These are phyloP conservation scores for Palythoa grandiflora DNA, from an alignment of 92 coral and sea anemone species.

Conservation along the genomic window DNA sequence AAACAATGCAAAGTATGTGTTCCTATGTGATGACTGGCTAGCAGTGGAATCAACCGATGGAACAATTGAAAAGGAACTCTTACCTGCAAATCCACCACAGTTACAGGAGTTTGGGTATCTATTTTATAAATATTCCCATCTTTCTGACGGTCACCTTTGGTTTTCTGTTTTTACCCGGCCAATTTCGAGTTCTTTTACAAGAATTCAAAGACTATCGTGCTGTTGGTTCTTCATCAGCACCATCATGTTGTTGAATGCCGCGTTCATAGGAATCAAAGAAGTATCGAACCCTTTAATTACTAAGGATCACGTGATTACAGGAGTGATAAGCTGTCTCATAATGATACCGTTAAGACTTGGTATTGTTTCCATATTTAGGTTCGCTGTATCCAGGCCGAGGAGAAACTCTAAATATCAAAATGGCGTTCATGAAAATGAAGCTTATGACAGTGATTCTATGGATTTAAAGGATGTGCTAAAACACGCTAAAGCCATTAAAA, in stretches of 20 bases:
- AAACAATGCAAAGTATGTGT: slow-evolving; percentile 72
- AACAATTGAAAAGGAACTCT: slow-evolving; percentile 73
- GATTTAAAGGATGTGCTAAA: slow-evolving; percentile 13
- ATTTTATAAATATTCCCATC: slow-evolving; percentile 63
- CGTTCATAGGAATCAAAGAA: slow-evolving; percentile 63
- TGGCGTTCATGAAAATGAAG: slow-evolving; percentile 18
- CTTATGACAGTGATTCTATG: slow-evolving; percentile 1
- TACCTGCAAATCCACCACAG: slow-evolving; percentile 75
- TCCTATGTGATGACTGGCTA: slow-evolving; percentile 91
- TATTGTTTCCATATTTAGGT: slow-evolving; percentile 72
- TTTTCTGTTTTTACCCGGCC: slow-evolving; percentile 87
- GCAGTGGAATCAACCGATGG: slow-evolving; percentile 97
- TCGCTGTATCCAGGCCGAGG: slow-evolving; percentile 66
- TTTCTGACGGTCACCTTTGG: slow-evolving; percentile 91
- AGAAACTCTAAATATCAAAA: slow-evolving; percentile 13
- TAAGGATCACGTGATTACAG: slow-evolving; percentile 65
- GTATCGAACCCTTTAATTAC: slow-evolving; percentile 51
- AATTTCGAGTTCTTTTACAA: slow-evolving; percentile 79
- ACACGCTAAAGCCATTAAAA: background rate
- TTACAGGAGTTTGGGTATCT: slow-evolving; percentile 74
- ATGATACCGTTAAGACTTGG: slow-evolving; percentile 80
- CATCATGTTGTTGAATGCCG: slow-evolving; percentile 81
- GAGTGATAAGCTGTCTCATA: slow-evolving; percentile 73
- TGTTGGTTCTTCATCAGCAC: slow-evolving; percentile 78
- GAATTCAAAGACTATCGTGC: slow-evolving; percentile 91